Percentiles rank a stretch among this genome's conserved stretches.
Conservation (phyloP, 2,888 invertebrate species). For the Drosophila longiperda region DNA sequence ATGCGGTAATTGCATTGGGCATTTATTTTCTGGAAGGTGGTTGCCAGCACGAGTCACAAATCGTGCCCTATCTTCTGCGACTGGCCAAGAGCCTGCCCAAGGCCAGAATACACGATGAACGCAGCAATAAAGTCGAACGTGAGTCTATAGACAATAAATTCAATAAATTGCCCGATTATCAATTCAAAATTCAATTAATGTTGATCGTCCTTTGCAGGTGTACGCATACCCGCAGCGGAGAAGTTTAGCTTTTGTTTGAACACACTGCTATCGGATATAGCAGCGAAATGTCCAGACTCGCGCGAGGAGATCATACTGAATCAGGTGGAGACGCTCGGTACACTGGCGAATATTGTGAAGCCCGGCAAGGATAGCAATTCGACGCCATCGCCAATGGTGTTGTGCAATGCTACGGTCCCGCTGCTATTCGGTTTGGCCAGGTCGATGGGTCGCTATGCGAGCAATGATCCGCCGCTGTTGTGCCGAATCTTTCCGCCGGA, state of each 20-base stretch:
- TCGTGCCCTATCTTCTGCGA: conserved; percentile 93
- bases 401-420: conserved; percentile 94
- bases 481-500: conserved; percentile 94
- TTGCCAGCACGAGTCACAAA: conserved; percentile 93
- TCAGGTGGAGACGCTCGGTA: conserved; percentile 92
- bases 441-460: conserved; percentile 95
- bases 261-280: conserved; percentile 96
- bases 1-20: conserved; percentile 96
- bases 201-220: conserved; percentile 33
- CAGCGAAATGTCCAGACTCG: conserved; percentile 89
- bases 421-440: conserved; percentile 94
- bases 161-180: neutral
- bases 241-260: conserved; percentile 98
- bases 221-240: conserved; percentile 96
- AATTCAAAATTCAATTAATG: neutral
- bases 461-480: conserved; percentile 91
- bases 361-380: conserved; percentile 86
- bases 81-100: conserved; percentile 91
- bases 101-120: conserved; percentile 91
- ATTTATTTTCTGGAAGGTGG: conserved; percentile 96
- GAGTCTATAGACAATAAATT: conserved; percentile 83
- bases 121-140: conserved; percentile 90
- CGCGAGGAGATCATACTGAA: conserved; percentile 92
- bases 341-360: conserved; percentile 90
- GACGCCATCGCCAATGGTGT: conserved; percentile 88